Evolutionary conservation across 1,140 invertebrate genomes (phyloP).

Genomic region (Hormaphis cornu): DNA sequence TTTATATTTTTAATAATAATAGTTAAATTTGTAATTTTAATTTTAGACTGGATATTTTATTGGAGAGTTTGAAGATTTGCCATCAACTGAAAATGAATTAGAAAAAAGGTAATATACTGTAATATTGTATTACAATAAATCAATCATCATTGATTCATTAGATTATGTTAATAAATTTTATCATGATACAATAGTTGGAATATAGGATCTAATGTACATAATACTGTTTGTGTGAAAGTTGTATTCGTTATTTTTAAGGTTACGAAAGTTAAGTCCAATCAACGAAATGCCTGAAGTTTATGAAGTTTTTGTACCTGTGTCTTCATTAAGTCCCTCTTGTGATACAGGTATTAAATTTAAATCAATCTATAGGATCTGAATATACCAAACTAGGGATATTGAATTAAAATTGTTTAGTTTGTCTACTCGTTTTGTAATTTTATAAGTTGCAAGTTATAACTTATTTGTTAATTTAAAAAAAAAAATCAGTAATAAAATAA

Average conservation of each 20-base stretch:
- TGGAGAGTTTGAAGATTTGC: constrained; percentile 25
- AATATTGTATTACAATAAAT: too few species aligned
- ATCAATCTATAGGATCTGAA: neutral
- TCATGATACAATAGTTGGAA: too few species aligned
- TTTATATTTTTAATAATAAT: neutral
- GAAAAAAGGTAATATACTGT: constrained; percentile 24
- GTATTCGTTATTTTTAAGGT: neutral
- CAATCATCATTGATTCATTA: too few species aligned
- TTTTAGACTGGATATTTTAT: constrained; percentile 29
- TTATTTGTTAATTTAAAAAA: neutral
- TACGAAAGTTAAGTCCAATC: constrained; percentile 16
- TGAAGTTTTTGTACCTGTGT: constrained; percentile 25
- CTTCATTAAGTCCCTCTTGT: constrained; percentile 19
- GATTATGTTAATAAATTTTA: too few species aligned
- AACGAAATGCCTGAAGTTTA: constrained; percentile 3
- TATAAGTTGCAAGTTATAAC: too few species aligned
- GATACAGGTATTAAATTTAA: constrained; percentile 12
- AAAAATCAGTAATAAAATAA: neutral
- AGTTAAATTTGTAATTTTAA: neutral
- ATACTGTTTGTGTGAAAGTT: neutral
- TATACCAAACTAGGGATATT: neutral
- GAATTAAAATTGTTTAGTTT: too few species aligned
- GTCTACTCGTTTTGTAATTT: too few species aligned
- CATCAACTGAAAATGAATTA: constrained; percentile 20
- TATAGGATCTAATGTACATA: neutral